Conservation (phyloP, 2,888 invertebrate genomes). For the Crepidodera aurea region DNA sequence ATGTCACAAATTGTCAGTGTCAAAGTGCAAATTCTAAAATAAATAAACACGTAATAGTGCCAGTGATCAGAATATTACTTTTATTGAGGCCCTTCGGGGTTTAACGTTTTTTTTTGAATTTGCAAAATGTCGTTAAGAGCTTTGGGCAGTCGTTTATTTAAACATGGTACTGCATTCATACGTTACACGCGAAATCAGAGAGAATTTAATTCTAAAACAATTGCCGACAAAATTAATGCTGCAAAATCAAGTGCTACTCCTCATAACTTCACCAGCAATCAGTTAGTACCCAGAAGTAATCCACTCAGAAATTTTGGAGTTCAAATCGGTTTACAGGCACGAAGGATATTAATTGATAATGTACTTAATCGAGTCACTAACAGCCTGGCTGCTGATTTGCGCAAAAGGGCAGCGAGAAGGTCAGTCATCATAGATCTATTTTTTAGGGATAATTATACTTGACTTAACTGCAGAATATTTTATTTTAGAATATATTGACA, state of each 20-base stretch:
- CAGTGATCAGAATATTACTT: not conserved
- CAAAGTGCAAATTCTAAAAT: conserved; percentile 3
- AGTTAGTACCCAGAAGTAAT: conserved; percentile 51
- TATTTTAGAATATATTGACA: too few species aligned
- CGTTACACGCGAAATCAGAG: conserved; percentile 64
- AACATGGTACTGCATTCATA: conserved; percentile 69
- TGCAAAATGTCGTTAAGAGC: conserved; percentile 67
- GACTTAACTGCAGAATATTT: too few species aligned
- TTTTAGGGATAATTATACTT: too few species aligned
- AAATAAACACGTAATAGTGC: conserved; percentile 24
- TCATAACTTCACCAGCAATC: conserved; percentile 39
- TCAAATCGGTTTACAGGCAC: conserved; percentile 69
- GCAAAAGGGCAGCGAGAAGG: conserved; percentile 70
- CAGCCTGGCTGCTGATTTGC: conserved; percentile 69
- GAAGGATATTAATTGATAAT: conserved; percentile 74
- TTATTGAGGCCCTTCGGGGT: conserved; percentile 28
- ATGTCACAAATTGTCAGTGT: too few species aligned
- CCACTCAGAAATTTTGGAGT: conserved; percentile 62
- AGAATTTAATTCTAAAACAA: conserved; percentile 62
- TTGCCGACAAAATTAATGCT: conserved; percentile 57
- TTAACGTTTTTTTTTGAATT: not conserved
- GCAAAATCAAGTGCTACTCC: conserved; percentile 44
- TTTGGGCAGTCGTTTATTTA: conserved; percentile 65
- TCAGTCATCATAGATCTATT: conserved; percentile 37
- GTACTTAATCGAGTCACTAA: conserved; percentile 75